Conservation (phyloP, 2,113 vertebrate genomes). For the Thymallus thymallus region DNA sequence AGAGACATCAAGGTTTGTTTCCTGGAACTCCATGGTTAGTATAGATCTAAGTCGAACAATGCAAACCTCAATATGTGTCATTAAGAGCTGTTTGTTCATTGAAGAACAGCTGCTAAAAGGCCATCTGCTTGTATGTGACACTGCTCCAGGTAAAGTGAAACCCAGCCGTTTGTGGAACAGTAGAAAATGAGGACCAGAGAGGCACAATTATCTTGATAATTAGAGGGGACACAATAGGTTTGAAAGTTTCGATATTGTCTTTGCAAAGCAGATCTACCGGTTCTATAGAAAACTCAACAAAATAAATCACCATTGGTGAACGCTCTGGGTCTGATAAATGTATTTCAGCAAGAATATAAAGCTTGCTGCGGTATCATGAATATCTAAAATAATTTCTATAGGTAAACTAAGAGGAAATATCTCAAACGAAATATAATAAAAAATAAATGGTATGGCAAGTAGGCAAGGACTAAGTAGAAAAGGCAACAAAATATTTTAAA, state of each 20-base stretch:
- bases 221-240: conserved; percentile 41
- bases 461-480: conserved; percentile 31
- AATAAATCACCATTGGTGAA: too few species aligned
- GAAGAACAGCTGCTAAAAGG: conserved; percentile 49
- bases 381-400: conserved; percentile 6
- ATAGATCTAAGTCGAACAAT: too few species aligned
- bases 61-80: too few species aligned
- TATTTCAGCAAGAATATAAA: too few species aligned
- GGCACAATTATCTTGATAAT: conserved; percentile 49
- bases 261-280: neutral
- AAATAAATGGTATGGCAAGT: conserved; percentile 45
- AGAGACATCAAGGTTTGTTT: too few species aligned
- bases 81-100: conserved; percentile 24
- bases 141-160: conserved; percentile 32
- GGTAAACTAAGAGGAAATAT: conserved; percentile 27
- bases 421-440: conserved; percentile 50
- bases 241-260: neutral
- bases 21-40: too few species aligned
- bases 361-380: too few species aligned
- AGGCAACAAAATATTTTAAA: conserved; percentile 47
- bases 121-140: conserved; percentile 36
- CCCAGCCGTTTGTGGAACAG: conserved; percentile 37
- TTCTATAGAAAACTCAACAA: too few species aligned
- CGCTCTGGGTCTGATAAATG: too few species aligned
- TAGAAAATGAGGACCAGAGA: conserved; percentile 37